phyloP scores from a whole-genome alignment of 2,113 vertebrate genomes.

The Boulengeromyrus knoepffleri region DNA sequence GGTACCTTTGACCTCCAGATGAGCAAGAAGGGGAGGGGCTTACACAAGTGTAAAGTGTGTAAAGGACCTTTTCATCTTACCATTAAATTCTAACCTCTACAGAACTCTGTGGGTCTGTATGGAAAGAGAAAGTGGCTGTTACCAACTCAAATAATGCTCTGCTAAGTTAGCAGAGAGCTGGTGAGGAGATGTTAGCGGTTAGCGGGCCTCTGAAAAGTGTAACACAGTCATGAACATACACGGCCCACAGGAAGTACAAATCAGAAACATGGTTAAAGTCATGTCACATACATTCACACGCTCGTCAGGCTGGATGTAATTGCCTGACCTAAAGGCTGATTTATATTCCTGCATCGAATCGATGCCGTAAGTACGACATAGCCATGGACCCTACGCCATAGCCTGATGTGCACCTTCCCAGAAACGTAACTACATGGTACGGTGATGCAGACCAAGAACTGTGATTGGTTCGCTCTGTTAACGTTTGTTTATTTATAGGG shows the following conservation, averaged over 20 bases:
- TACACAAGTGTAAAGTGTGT: not conserved
- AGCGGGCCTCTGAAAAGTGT: not conserved
- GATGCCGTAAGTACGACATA: not conserved
- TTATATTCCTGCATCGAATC: not conserved
- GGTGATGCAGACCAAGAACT: not conserved
- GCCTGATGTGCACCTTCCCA: not conserved
- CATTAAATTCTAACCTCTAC: not conserved
- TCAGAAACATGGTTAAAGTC: not conserved
- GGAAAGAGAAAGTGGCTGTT: not conserved
- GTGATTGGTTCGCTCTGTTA: not conserved
- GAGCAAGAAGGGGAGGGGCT: not conserved
- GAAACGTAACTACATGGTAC: not conserved
- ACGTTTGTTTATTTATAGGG: not conserved
- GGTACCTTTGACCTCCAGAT: not conserved
- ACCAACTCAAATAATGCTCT: not conserved
- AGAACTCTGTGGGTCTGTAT: not conserved
- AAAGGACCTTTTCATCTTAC: not conserved
- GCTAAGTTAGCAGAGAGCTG: not conserved
- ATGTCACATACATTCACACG: not conserved
- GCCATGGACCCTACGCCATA: not conserved
- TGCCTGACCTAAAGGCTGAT: not conserved
- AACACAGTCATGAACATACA: not conserved
- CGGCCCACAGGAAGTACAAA: not conserved
- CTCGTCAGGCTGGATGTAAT: not conserved
- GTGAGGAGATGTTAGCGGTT: not conserved